Evolutionary conservation across 2,797 vertebrate species (phyloP), one percentile per base, ranked within the genome.

Genomic region (Brotula barbata): DNA sequence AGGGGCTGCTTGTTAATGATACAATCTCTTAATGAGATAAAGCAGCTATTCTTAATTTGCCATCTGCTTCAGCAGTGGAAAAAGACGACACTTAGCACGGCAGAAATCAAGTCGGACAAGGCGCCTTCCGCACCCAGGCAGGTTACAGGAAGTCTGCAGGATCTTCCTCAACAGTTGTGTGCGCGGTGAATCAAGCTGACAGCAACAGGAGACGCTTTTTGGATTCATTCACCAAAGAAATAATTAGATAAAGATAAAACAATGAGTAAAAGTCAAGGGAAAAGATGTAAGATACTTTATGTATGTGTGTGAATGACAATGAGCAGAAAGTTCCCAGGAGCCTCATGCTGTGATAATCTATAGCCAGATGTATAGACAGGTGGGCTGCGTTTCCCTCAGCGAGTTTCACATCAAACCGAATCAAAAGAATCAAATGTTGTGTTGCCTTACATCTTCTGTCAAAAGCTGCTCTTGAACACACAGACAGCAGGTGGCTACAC

Each of bases 11-110:
- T 78, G 69, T 81, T 88, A 89, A 84, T 80, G 83, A 90, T 85
- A 72, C 64, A 64, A 73, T 73, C 63, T 80, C 81, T 82, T 87
- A 88, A 89, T 89, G 84, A 88, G 89, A 87, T 79, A 75, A 85
- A 85, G 78, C 74, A 69, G 71, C 78, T 72, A 58, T 77, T 75
- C 63, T 74, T 67, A 81, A 75, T 86, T 85, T 85, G 66, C 70
- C 61, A 71, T 79, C 75, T 89, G 84, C 81, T 81, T 85, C 62
- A 82, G 64, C 73, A 67, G 17, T 64, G 77, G 74, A 78, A 71
- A 73, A 76, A 84, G 79, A 73, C 55, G 54, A 53, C 22, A 45
- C 48, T 39, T 45, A 45, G 56, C 71, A 41, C 58, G 58, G 45
- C 68, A 61, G 64, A 68, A 54, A 69, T 28, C 39, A 68, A 63